A percentile compares a stretch with the other conserved stretches of the same genome.
Evolutionary conservation across 2,888 invertebrate genomes (phyloP).

Genomic region (Eucriotettix oculatus): DNA sequence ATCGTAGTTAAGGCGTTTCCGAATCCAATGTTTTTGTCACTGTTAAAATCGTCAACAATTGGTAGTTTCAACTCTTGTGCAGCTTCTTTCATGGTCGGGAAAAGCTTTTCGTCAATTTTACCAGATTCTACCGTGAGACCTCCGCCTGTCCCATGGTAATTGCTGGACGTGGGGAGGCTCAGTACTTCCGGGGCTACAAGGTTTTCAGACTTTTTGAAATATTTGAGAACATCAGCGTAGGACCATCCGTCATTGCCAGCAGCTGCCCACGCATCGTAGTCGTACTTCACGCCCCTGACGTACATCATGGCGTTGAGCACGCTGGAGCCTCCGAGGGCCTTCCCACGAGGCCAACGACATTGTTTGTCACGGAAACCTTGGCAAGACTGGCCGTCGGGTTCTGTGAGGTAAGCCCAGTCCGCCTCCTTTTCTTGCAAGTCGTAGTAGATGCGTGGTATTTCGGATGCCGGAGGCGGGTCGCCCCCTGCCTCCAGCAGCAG

Average conservation of each 20-base stretch:
- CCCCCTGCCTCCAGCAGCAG: slow-evolving; percentile 31
- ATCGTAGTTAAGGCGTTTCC: slow-evolving; percentile 32
- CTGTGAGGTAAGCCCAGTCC: slow-evolving; percentile 31
- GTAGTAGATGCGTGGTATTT: not conserved
- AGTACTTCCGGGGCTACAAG: slow-evolving; percentile 36
- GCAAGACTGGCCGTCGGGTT: slow-evolving; percentile 26
- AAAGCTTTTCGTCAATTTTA: slow-evolving; percentile 30
- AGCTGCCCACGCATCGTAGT: slow-evolving; percentile 45
- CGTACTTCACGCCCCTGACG: slow-evolving; percentile 40
- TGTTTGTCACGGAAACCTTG: slow-evolving; percentile 20
- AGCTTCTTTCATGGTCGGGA: slow-evolving; percentile 26
- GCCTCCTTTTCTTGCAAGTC: slow-evolving; percentile 18
- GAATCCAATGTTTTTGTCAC: slow-evolving; percentile 23
- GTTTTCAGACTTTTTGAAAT: slow-evolving; percentile 27
- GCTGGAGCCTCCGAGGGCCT: slow-evolving; percentile 46
- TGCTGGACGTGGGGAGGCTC: slow-evolving; percentile 31
- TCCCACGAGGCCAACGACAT: slow-evolving; percentile 40
- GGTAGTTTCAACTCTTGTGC: slow-evolving; percentile 30
- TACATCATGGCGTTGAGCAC: slow-evolving; percentile 48
- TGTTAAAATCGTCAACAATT: slow-evolving; percentile 25
- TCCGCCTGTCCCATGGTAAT: slow-evolving; percentile 27
- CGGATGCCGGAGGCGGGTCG: slow-evolving; percentile 17
- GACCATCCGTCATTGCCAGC: slow-evolving; percentile 46
- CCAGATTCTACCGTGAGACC: slow-evolving; percentile 28
- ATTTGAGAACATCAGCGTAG: slow-evolving; percentile 28